Conservation (phyloP, 53 echinoderm and acorn worm genomes). For the Apostichopus leukothele region DNA sequence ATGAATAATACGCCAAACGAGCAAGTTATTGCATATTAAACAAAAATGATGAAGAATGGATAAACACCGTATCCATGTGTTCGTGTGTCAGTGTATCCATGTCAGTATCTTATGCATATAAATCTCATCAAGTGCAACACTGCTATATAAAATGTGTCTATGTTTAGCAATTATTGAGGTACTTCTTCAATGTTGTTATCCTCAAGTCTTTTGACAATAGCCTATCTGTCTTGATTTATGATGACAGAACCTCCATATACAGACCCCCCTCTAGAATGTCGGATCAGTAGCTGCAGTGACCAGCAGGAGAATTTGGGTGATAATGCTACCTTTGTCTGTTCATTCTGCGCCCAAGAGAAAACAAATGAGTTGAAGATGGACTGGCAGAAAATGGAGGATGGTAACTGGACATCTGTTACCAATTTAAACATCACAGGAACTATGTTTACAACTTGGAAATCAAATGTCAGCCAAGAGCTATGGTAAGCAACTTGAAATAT, state of each 20-base stretch:
- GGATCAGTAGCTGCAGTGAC: not conserved
- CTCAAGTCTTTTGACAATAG: too few relatives aligned
- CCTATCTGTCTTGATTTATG: not conserved
- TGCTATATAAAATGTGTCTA: too few relatives aligned
- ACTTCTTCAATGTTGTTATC: too few relatives aligned
- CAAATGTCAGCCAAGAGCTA: not conserved
- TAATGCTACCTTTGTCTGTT: constrained; percentile 15
- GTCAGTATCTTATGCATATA: too few relatives aligned
- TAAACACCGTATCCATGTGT: too few relatives aligned
- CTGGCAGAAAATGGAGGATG: not conserved
- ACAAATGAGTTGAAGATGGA: constrained; percentile 1
- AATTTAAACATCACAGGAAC: constrained; percentile 30
- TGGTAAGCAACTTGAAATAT: too few relatives aligned
- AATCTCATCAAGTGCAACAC: too few relatives aligned
- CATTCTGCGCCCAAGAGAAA: not conserved
- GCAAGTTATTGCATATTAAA: too few relatives aligned
- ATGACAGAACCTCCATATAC: not conserved
- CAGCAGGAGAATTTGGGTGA: not conserved
- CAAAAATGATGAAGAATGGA: too few relatives aligned
- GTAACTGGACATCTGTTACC: not conserved
- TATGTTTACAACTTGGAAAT: not conserved
- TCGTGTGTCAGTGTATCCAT: too few relatives aligned
- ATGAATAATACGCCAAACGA: too few relatives aligned
- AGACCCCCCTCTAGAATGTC: not conserved
- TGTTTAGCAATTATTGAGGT: too few relatives aligned